Evolutionary conservation across 2,797 vertebrate genomes (phyloP), one percentile per base, ranked within the genome.

Genomic region (Xenops minutus): DNA sequence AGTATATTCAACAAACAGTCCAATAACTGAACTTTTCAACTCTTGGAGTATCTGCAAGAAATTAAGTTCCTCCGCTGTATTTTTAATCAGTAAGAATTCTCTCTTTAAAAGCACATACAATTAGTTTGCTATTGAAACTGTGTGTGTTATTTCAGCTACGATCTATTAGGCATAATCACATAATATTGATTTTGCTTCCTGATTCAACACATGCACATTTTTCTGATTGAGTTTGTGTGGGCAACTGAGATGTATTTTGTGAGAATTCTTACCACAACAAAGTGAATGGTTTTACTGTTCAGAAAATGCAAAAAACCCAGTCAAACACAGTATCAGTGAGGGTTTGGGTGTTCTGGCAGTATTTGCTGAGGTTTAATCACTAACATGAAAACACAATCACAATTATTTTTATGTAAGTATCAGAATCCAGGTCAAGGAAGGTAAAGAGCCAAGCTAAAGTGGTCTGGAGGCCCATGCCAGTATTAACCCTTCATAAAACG

Each of bases 171-270:
- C 44, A 73, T 32, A 69, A 86, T 78, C 59, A 91, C 30, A 10
- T 32, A 80, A 74, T 55, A 76, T 0, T 89, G 76, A 72, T 44
- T 80, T 80, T 63, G 34, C 63, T 88, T 92, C 76, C 85, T 59
- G 73, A 85, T 81, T 88, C 66, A 86, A 85, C 61, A 84, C 73
- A 89, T 61, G 80, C 48, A 90, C 52, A n/a, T 77, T 86, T 79
- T 85, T 79, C 52, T 74, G 39, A 73, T 3, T 43, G 68, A 77
- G 61, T 83, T 37, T 1, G 0, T 46, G 64, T 27, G n/a, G 64
- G 58, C 52, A 94, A 86, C 71, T 68, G 34, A 61, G 30, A 72
- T 41, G 5, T 5, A 23, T 52, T 64, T 80, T 59, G n/a, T 85
- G 64, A 76, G 56, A 84, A 78, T 58, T 85, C 82, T 64, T 68